Evolutionary conservation across 1,140 invertebrate species (phyloP).

Genomic region (Diachasma alloeum): DNA sequence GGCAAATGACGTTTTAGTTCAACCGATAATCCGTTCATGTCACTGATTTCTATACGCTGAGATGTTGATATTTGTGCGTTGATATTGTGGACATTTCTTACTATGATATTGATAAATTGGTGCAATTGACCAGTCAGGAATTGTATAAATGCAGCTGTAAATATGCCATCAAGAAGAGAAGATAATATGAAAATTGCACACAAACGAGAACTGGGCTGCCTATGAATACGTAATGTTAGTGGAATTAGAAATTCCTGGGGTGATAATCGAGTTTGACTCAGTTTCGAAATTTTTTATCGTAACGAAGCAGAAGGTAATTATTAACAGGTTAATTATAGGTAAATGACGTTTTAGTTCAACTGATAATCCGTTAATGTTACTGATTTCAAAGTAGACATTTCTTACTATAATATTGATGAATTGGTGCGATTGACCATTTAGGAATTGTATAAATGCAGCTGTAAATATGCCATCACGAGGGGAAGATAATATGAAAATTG

Average conservation of each 20-base stretch:
- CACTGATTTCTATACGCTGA: too few species aligned
- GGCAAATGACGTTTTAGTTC: background rate
- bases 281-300: background rate
- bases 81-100: too few species aligned
- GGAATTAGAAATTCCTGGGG: background rate
- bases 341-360: background rate
- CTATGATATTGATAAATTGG: too few species aligned
- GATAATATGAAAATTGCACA: constrained; percentile 5
- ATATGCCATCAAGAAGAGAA: background rate
- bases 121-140: too few species aligned
- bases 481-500: constrained; percentile 7
- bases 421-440: too few species aligned
- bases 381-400: too few species aligned
- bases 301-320: background rate
- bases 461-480: too few species aligned
- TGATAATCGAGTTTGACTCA: background rate
- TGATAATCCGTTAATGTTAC: too few species aligned
- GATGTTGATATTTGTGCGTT: too few species aligned
- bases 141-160: too few species aligned
- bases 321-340: background rate
- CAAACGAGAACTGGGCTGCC: constrained; percentile 27
- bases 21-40: background rate
- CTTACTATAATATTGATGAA: too few species aligned
- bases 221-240: constrained; percentile 56
- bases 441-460: too few species aligned